These are phyloP conservation scores for Cantharis rustica DNA, from an alignment of 2,888 invertebrate genomes.

Conservation along the genomic window DNA sequence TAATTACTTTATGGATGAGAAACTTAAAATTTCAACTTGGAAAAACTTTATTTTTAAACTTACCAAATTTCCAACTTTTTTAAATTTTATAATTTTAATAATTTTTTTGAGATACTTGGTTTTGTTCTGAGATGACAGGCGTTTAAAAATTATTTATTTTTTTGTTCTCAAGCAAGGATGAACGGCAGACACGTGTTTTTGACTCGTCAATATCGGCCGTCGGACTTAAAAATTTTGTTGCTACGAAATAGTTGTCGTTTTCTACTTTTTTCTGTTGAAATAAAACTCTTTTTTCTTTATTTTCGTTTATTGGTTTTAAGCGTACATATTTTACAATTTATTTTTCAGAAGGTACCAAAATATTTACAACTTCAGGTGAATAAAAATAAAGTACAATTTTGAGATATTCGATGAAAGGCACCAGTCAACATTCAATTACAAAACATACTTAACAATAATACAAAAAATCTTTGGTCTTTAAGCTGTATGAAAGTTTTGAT, in stretches of 20 bases:
- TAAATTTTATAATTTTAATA: too few species aligned
- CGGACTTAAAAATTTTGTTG: not conserved
- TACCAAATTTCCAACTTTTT: too few species aligned
- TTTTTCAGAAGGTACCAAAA: not conserved
- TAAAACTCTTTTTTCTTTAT: not conserved
- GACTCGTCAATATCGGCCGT: too few species aligned
- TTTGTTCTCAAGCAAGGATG: too few species aligned
- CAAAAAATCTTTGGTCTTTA: constrained; percentile 52
- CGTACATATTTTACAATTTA: not conserved
- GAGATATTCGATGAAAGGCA: constrained; percentile 10
- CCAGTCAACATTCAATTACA: constrained; percentile 28
- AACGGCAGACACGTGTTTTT: too few species aligned
- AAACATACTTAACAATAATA: constrained; percentile 29
- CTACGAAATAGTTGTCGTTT: not conserved
- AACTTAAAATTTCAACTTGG: too few species aligned
- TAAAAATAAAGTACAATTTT: not conserved
- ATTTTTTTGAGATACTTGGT: too few species aligned
- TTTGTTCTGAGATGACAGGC: too few species aligned
- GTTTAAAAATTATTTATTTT: too few species aligned
- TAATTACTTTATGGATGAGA: too few species aligned
- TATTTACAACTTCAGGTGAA: not conserved
- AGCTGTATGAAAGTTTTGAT: constrained; percentile 57
- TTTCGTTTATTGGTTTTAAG: not conserved
- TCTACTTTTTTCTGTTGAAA: not conserved
- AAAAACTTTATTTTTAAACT: too few species aligned